These are phyloP conservation scores for Euproctis similis DNA, from an alignment of 2,888 invertebrate species.

Conservation along the genomic window DNA sequence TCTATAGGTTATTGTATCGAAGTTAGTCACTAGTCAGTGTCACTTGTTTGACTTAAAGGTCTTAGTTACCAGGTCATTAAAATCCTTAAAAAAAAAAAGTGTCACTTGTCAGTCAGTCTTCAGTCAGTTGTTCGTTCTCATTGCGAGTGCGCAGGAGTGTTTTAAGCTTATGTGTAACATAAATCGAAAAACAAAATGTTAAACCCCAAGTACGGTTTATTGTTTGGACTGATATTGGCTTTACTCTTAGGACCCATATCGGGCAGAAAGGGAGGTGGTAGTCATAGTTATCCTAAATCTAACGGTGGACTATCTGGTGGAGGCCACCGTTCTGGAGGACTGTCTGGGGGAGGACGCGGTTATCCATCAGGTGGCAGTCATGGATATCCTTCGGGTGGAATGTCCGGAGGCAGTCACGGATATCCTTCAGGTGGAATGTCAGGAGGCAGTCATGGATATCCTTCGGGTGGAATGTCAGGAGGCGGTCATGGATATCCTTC, in stretches of 20 bases:
- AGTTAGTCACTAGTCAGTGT: no score
- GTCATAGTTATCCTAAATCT: conserved; percentile 37
- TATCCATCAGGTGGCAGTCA: no score
- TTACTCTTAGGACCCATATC: conserved; percentile 28
- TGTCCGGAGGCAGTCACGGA: conserved; percentile 26
- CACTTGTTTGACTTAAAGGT: no score
- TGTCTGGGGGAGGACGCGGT: conserved; percentile 27
- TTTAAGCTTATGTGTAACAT: no score
- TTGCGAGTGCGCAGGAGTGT: no score
- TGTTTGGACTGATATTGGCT: conserved; percentile 39
- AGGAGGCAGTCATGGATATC: conserved; percentile 26
- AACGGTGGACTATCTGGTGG: conserved; percentile 29
- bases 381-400: conserved; percentile 30
- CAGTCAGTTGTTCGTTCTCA: no score
- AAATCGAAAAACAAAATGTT: no score
- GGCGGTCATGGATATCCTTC: conserved; percentile 27
- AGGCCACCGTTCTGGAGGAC: conserved; percentile 33
- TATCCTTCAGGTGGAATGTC: conserved; percentile 22
- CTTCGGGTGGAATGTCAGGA: conserved; percentile 17
- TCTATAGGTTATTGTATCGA: no score
- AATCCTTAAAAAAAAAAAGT: no score
- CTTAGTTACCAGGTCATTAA: no score
- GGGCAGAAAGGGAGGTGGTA: conserved; percentile 27
- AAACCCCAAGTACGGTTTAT: conserved; percentile 32
- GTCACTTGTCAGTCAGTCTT: no score